These are phyloP conservation scores for Heteropelma amictum DNA, from an alignment of 2,888 invertebrate genomes.

Conservation along the genomic window DNA sequence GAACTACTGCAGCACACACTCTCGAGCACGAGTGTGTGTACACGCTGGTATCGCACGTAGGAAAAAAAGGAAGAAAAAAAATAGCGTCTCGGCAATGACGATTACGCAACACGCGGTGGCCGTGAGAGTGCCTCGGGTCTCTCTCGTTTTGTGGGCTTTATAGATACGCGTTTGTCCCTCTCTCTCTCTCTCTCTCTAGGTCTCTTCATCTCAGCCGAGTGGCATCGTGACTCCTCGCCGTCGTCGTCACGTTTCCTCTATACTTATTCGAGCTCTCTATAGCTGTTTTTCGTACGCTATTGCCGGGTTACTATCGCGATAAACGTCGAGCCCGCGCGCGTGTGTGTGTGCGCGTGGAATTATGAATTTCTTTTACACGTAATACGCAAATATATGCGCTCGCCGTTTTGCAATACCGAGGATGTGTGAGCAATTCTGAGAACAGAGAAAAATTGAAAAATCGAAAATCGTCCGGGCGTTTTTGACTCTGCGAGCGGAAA, in stretches of 20 bases:
- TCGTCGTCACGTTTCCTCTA: conserved; percentile 43
- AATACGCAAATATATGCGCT: too few relatives aligned
- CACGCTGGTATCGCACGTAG: background rate
- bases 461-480: too few relatives aligned
- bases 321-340: conserved; percentile 6
- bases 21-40: too few relatives aligned
- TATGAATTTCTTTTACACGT: too few relatives aligned
- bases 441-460: too few relatives aligned
- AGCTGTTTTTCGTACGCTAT: too few relatives aligned
- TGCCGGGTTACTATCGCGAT: too few relatives aligned
- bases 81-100: conserved; percentile 63
- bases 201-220: conserved; percentile 17
- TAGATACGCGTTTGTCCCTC: conserved; percentile 6
- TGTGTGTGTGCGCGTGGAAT: too few relatives aligned
- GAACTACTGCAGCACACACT: too few relatives aligned
- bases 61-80: conserved; percentile 8
- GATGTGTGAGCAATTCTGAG: too few relatives aligned
- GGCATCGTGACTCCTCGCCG: conserved; percentile 42
- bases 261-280: conserved; percentile 45
- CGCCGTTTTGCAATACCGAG: too few relatives aligned
- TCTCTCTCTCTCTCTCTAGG: conserved; percentile 29
- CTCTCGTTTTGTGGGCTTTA: conserved; percentile 28
- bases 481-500: too few relatives aligned
- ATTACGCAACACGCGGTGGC: conserved; percentile 77
- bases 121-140: conserved; percentile 69